Evolutionary conservation across 2,888 invertebrate genomes (phyloP), one percentile per base, ranked within the genome.

Genomic region (Sicus ferrugineus): DNA sequence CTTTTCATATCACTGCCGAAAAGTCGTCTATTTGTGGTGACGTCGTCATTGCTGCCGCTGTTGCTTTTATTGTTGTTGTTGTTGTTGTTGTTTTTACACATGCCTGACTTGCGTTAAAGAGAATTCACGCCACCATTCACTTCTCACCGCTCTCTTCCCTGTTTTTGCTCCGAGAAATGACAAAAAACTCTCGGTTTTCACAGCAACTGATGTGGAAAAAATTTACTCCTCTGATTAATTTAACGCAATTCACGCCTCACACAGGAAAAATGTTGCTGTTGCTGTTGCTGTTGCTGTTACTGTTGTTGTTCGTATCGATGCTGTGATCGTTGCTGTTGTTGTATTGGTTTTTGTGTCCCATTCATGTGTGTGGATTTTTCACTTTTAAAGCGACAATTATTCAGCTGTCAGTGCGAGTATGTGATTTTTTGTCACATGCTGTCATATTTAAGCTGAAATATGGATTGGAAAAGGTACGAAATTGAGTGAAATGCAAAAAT

Each of bases 171-270:
- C 31, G 7, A 28, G n/a, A 48, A 19, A 21, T 42, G 19, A 21
- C 21, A 52, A 52, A 52, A 52, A 52, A 7, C 23, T 30, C 21
- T 50, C 23, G 46, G 4, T 65, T 70, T 70, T 73, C 56, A 70
- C 72, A 68, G 61, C 70, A 73, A 73, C 68, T 69, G 72, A 69
- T 70, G 69, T 65, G 42, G 63, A 70, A 71, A 64, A 72, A 67
- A 72, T 50, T 72, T 64, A 70, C 72, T 48, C 38, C 71, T 52
- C 67, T 71, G 71, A 68, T 70, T 70, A 68, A 68, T 73, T 71
- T 67, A 70, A 67, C 34, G 50, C 23, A 16, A 28, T 46, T 68
- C 69, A 50, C 30, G 31, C 56, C 31, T 23, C 21, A n/a, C 19
- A 56, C 28, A 14, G 6, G 26, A 16, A 54, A 26, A 2, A 16